These are phyloP conservation scores for Gallinago nigripennis DNA, from an alignment of 2,797 vertebrate species.

Conservation along the genomic window DNA sequence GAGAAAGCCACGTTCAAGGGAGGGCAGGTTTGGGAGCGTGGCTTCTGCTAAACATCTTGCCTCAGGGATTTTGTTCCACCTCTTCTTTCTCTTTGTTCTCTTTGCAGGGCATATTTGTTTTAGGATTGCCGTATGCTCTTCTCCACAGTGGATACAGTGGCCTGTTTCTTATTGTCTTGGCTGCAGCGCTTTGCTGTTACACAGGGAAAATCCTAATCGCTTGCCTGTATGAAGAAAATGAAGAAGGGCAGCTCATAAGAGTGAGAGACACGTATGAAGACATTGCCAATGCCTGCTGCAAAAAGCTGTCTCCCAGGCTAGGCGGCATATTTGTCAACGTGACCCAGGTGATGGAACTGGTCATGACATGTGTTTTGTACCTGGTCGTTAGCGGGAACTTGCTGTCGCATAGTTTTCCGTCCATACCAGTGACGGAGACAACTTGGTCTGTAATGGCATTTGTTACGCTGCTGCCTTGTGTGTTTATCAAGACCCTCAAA, in stretches of 20 bases:
- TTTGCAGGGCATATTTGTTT: constrained; percentile 82
- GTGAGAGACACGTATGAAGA: constrained; percentile 82
- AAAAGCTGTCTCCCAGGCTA: constrained; percentile 71
- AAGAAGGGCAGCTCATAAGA: constrained; percentile 67
- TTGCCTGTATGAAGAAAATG: constrained; percentile 81
- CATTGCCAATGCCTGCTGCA: constrained; percentile 79
- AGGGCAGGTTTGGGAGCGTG: neutral
- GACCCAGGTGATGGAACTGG: constrained; percentile 78
- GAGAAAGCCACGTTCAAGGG: neutral
- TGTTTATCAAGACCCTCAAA: constrained; percentile 82
- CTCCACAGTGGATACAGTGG: constrained; percentile 82
- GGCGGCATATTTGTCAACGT: constrained; percentile 76
- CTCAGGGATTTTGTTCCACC: neutral
- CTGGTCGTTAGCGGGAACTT: constrained; percentile 82
- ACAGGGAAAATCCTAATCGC: constrained; percentile 81
- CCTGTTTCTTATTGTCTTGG: constrained; percentile 78
- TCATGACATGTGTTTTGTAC: constrained; percentile 83
- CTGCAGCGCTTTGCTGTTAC: constrained; percentile 82
- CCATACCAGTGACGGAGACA: constrained; percentile 67
- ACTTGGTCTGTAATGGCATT: constrained; percentile 78
- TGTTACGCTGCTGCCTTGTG: constrained; percentile 78
- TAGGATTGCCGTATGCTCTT: constrained; percentile 81
- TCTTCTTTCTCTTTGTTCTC: constrained; percentile 23
- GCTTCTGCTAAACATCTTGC: constrained; percentile 12
- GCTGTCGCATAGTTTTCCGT: constrained; percentile 77